Base-by-base conservation (phyloP, 2,888 invertebrate species). In the Aplocera efformata region DNA sequence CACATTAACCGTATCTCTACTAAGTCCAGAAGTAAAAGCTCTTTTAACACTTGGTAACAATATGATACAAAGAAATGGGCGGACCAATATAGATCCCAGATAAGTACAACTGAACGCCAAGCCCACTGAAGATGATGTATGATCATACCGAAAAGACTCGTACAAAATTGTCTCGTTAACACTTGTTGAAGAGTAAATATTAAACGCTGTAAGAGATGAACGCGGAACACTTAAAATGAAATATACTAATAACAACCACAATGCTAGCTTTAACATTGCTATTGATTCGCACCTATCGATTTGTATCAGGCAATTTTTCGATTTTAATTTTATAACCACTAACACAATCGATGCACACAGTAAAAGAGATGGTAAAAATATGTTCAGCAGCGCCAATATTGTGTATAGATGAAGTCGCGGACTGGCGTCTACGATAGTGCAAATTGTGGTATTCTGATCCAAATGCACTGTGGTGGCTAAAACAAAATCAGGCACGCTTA, bases 401-500 rank as follows among this genome's bases (percentile, higher is more conserved):
- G 78, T 70, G 48, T 81, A 76, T 68, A 86, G 78, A 41, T 81
- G 78, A 6, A 79, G 57, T 46, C 80, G 80, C 58, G 90, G 89
- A 56, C 79, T 80, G 13, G 82, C 76, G 53, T 91, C 90, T 17
- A 89, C 67, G 48, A 90, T 74, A 8, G 89, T 86, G 60, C 91
- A 91, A 20, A 89, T 54, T 7, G 79, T 70, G 7, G 64, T 56
- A 32, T 76, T 72, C 28, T 72, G 63, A 37, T 82, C 79, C 3
- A 78, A 59, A 42, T 75, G 70, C 30, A 89, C 66, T 28, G 83
- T 84, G 4, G 89, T 84, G 3, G 91, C 88, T 48, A 91, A 69
- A 17, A 84, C 79, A 63, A 89, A 90, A 55, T 90, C 90, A 6
- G 92, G 92, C 31, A 92, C 80, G 63, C 91, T 90, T 22, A 91